phyloP scores from a whole-genome alignment of 2,888 invertebrate species.

The Drosophila macrospina region DNA sequence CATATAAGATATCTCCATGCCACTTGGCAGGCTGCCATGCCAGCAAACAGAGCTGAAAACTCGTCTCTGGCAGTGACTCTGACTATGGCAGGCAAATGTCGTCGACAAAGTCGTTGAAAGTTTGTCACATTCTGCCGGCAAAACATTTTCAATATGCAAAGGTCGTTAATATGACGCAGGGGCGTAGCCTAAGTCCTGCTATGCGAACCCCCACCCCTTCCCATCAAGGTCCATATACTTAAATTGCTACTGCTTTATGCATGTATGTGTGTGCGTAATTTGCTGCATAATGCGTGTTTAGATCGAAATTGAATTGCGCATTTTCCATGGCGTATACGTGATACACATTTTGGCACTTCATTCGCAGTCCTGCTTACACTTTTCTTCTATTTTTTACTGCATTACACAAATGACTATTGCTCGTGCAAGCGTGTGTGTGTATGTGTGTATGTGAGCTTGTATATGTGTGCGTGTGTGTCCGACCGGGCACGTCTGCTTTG shows the following conservation, averaged over 20 bases:
- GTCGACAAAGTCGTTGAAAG: conserved; percentile 67
- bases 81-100: conserved; percentile 30
- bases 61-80: conserved; percentile 6
- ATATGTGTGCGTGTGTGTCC: conserved; percentile 13
- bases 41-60: conserved; percentile 39
- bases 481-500: conserved; percentile 52
- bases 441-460: not conserved
- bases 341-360: conserved; percentile 51
- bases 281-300: conserved; percentile 80
- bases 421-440: not conserved
- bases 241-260: conserved; percentile 57
- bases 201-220: no score
- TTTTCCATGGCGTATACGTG: conserved; percentile 75
- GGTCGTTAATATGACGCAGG: conserved; percentile 72
- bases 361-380: not conserved
- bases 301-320: conserved; percentile 79
- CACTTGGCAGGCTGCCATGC: conserved; percentile 67
- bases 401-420: conserved; percentile 56
- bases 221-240: conserved; percentile 36
- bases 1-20: conserved; percentile 16
- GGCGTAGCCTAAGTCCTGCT: conserved; percentile 12
- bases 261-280: conserved; percentile 63
- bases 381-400: conserved; percentile 42
- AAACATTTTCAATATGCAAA: conserved; percentile 80
- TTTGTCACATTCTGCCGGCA: conserved; percentile 74